Conservation (phyloP, 2,113 vertebrate species). For the Myocastor coypus region DNA sequence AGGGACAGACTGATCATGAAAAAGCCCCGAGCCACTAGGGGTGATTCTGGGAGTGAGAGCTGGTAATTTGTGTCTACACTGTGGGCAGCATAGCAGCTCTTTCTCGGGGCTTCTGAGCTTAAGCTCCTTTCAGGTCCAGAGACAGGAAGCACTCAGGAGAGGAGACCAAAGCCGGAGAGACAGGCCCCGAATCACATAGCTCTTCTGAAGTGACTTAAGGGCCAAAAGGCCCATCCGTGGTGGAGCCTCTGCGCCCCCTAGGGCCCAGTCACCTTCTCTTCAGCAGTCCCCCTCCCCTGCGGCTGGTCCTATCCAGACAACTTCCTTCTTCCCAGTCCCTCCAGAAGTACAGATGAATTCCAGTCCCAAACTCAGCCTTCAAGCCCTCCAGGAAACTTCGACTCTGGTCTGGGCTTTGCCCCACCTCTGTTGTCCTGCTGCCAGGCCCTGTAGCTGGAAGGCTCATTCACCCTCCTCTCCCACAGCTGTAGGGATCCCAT, state of each 20-base stretch:
- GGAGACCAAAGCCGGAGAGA: background rate
- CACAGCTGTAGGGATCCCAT: background rate
- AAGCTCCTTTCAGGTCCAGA: background rate
- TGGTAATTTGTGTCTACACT: background rate
- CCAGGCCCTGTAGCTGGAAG: background rate
- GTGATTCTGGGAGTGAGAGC: fast-evolving
- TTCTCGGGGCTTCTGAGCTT: background rate
- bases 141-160: background rate
- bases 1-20: background rate
- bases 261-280: background rate
- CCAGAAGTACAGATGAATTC: background rate
- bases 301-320: no score
- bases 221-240: background rate
- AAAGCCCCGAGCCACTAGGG: background rate
- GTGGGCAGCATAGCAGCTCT: no score
- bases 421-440: background rate
- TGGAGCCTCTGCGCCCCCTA: background rate
- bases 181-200: background rate
- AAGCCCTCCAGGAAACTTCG: background rate
- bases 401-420: background rate
- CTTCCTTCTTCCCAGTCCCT: background rate
- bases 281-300: no score
- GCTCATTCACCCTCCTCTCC: background rate
- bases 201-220: fast-evolving
- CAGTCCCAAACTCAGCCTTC: background rate